phyloP scores from a whole-genome alignment of 35 echinoderm and acorn worm genomes.

The Holothuria glaberrima region DNA sequence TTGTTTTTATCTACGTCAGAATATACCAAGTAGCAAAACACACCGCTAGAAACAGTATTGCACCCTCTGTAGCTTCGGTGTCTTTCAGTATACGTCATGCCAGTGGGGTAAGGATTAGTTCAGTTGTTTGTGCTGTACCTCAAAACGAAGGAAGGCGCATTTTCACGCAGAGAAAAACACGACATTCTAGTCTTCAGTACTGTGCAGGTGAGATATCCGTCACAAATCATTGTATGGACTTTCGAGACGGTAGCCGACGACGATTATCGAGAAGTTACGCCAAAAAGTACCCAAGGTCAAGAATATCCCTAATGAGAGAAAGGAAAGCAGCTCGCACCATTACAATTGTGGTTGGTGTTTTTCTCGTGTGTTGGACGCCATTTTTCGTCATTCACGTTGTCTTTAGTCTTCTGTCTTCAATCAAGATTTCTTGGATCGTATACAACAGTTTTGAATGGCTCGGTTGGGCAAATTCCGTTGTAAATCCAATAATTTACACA shows the following conservation, averaged over 20 bases:
- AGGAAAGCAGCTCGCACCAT: slow-evolving; percentile 60
- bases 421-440: slow-evolving; percentile 9
- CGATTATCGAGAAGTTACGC: too few relatives aligned
- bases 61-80: not conserved
- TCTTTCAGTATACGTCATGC: not conserved
- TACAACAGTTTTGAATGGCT: slow-evolving; percentile 56
- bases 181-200: too few relatives aligned
- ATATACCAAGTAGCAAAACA: slow-evolving; percentile 61
- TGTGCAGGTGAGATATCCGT: too few relatives aligned
- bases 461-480: slow-evolving; percentile 62
- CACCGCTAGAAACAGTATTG: slow-evolving; percentile 26
- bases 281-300: not conserved
- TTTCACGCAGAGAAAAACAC: not conserved
- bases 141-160: too few relatives aligned
- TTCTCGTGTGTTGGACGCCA: slow-evolving; percentile 70
- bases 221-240: too few relatives aligned
- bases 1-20: slow-evolving; percentile 59
- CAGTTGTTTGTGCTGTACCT: too few relatives aligned
- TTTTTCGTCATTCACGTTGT: slow-evolving; percentile 51
- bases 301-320: slow-evolving; percentile 52
- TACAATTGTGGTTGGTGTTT: slow-evolving; percentile 64
- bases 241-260: too few relatives aligned
- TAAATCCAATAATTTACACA: slow-evolving; percentile 73
- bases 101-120: too few relatives aligned
- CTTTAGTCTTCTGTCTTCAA: slow-evolving; percentile 11